These are phyloP conservation scores for Caenorhabditis sinica DNA, from an alignment of 2,888 invertebrate species.

Conservation along the genomic window DNA sequence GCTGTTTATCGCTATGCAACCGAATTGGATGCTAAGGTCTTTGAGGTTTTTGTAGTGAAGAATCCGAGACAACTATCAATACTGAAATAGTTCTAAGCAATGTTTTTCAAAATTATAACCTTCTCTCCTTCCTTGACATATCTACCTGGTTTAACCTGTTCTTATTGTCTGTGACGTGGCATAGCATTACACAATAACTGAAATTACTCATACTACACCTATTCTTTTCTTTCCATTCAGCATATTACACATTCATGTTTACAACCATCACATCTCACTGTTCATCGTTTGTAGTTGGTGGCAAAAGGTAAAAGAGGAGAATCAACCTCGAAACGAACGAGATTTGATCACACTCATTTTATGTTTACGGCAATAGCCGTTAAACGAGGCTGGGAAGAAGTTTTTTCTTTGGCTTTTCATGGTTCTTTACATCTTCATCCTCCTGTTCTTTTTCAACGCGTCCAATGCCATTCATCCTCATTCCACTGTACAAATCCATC, in stretches of 20 bases:
- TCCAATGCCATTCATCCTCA: slow-evolving; percentile 18
- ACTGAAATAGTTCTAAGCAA: neutral
- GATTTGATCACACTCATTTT: slow-evolving; percentile 34
- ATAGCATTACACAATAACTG: slow-evolving; percentile 17
- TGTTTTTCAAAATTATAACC: neutral
- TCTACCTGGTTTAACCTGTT: neutral
- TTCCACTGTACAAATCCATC: slow-evolving; percentile 14
- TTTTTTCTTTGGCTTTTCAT: slow-evolving; percentile 26
- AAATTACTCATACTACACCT: slow-evolving; percentile 46
- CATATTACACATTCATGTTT: slow-evolving; percentile 40
- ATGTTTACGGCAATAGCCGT: slow-evolving; percentile 34
- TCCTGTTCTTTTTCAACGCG: neutral
- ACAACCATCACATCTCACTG: slow-evolving; percentile 40
- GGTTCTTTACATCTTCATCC: slow-evolving; percentile 7
- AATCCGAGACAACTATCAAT: too few relatives aligned
- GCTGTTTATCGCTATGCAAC: neutral
- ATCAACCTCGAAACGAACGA: slow-evolving; percentile 57
- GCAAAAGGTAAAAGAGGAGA: neutral
- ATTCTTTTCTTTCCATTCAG: neutral
- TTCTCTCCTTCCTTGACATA: neutral
- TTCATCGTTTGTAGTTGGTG: slow-evolving; percentile 43
- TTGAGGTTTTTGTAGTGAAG: neutral
- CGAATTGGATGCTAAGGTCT: neutral
- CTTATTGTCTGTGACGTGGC: slow-evolving; percentile 24
- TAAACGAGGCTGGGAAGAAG: slow-evolving; percentile 46